A percentile compares a stretch with the other conserved stretches of the same genome.
Evolutionary conservation across 1,140 invertebrate genomes (phyloP).

Genomic region (Heliothis virescens): DNA sequence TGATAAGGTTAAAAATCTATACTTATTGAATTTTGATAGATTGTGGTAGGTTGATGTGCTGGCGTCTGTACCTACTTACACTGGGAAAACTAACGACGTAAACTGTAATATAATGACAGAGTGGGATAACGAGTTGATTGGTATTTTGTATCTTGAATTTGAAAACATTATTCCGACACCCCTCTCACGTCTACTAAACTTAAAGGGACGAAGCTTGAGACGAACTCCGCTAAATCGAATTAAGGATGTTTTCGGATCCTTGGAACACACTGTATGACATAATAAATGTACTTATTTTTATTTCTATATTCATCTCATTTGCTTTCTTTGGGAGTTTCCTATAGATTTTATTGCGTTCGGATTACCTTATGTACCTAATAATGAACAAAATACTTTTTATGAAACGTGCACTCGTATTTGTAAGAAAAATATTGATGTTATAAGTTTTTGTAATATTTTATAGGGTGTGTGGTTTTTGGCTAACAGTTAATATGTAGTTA

Average conservation of each 20-base stretch:
- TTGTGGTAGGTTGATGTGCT: too few species aligned
- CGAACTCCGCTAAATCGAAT: conserved; percentile 67
- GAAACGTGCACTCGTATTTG: too few species aligned
- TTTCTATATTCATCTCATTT: conserved; percentile 2
- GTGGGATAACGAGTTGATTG: conserved; percentile 41
- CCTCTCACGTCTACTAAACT: conserved; percentile 62
- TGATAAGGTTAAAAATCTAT: too few species aligned
- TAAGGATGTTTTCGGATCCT: conserved; percentile 58
- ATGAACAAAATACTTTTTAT: too few species aligned
- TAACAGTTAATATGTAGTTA: too few species aligned
- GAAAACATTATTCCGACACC: conserved; percentile 55
- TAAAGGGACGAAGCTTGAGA: conserved; percentile 60
- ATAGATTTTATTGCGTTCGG: conserved; percentile 11
- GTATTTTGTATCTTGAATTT: conserved; percentile 54
- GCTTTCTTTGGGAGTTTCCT: neutral
- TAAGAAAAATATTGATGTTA: too few species aligned
- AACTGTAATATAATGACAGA: neutral
- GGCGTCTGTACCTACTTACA: neutral
- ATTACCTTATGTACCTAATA: neutral
- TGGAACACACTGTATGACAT: conserved; percentile 22
- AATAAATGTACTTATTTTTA: neutral
- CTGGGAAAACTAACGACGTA: neutral
- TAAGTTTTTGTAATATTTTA: too few species aligned
- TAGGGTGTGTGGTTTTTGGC: too few species aligned
- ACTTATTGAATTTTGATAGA: too few species aligned